Evolutionary conservation across 2,888 invertebrate genomes (phyloP), one percentile per base, ranked within the genome.

Genomic region (Agriopis leucophaearia): DNA sequence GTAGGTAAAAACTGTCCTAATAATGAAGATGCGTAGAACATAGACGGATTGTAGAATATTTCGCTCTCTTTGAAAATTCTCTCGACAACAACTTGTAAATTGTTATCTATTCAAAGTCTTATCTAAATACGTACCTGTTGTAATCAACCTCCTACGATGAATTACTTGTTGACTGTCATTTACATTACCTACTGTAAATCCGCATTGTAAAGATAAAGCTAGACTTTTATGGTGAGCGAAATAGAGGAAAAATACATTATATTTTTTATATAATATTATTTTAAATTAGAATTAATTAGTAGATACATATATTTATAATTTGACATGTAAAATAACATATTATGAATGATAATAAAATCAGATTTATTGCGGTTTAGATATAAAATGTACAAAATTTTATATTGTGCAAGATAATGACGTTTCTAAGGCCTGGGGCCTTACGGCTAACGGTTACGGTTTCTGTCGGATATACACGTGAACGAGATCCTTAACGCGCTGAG

Each of bases 131-230:
- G n/a, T n/a, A n/a, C 58, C 48, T 38, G 27, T 4, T 36, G 1
- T 15, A 57, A 45, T 45, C 57, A 45, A 57, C 58, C 58, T 58
- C 58, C 58, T 38, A 45, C 48, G 56, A 40, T 13, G 35, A 54
- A 44, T 44, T 27, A n/a, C 44, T 56, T 56, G 42, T 44, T 44
- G 42, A 42, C n/a, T 27, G 16, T 56, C 42, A 27, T 27, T 18
- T 42, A 38, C 7, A 38, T 9, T 52, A 36, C 52, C 18, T 12
- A 27, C 15, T 47, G 13, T 18, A 44, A 56, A 56, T 44, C 56
- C 56, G 12, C n/a, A 16, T 54, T 35, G 48, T 59, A 44, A 55
- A 62, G 61, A 61, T 66, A 57, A 35, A 2, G n/a, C 13, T 56
- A 56, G 44, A 56, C 27, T 56, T 44, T 16, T 16, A 54, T 10